Evolutionary conservation across 2,888 invertebrate genomes (phyloP).

Genomic region (Hartigia nigra): DNA sequence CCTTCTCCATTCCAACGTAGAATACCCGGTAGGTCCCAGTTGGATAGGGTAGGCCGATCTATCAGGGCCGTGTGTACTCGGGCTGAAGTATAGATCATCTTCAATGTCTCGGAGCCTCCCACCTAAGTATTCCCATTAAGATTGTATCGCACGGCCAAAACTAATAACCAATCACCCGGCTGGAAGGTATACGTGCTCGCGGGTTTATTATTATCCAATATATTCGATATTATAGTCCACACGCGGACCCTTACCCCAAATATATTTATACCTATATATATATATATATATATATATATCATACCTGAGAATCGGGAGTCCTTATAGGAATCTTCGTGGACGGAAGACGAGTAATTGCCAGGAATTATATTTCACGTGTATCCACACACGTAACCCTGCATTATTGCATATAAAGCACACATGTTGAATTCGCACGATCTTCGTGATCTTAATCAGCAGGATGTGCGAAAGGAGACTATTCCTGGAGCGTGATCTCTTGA

Average conservation of each 20-base stretch:
- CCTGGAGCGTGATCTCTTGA: neutral
- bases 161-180: constrained; percentile 62
- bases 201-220: constrained; percentile 60
- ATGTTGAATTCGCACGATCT: neutral
- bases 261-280: neutral
- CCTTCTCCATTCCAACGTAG: neutral
- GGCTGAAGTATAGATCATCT: constrained; percentile 53
- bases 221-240: constrained; percentile 45
- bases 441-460: neutral
- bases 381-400: neutral
- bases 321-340: neutral
- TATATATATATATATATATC: neutral
- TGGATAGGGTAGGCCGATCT: constrained; percentile 44
- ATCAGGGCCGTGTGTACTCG: constrained; percentile 38
- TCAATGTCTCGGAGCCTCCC: constrained; percentile 60
- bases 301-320: neutral
- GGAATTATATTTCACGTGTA: neutral
- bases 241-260: neutral
- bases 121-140: constrained; percentile 63
- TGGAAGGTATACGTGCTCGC: constrained; percentile 51
- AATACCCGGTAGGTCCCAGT: constrained; percentile 28
- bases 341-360: neutral
- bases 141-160: constrained; percentile 59
- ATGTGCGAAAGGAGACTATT: neutral
- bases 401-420: neutral